These are phyloP conservation scores for Rhynchotus rufescens DNA, from an alignment of 2,797 vertebrate species.

Conservation along the genomic window DNA sequence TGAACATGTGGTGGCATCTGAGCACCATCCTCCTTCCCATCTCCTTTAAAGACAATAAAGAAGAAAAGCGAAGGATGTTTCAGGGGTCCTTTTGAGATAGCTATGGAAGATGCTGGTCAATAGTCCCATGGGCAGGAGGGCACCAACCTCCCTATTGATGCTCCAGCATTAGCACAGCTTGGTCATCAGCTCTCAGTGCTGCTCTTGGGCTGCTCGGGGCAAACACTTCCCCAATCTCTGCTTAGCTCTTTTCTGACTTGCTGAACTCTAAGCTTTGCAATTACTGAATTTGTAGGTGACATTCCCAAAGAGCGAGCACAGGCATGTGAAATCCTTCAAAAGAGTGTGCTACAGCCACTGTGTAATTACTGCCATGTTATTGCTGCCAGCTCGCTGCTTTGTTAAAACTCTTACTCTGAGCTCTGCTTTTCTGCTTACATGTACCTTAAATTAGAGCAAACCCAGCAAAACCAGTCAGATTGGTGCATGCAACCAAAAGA, in stretches of 20 bases:
- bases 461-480: neutral
- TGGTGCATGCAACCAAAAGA: neutral
- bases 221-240: neutral
- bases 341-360: neutral
- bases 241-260: neutral
- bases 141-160: neutral
- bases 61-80: neutral
- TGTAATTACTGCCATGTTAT: neutral
- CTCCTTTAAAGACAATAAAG: neutral
- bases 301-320: neutral
- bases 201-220: neutral
- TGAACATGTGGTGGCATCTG: accelerated
- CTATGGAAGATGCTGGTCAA: neutral
- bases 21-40: neutral
- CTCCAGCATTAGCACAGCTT: too few relatives aligned
- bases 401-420: neutral
- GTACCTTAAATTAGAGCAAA: constrained; percentile 20
- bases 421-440: neutral
- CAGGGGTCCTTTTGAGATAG: neutral
- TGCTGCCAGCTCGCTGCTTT: neutral
- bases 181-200: neutral
- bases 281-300: neutral
- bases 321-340: neutral
- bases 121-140: too few relatives aligned
- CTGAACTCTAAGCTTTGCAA: neutral